Conservation (phyloP, 2,797 vertebrate species). For the Pampus argenteus region DNA sequence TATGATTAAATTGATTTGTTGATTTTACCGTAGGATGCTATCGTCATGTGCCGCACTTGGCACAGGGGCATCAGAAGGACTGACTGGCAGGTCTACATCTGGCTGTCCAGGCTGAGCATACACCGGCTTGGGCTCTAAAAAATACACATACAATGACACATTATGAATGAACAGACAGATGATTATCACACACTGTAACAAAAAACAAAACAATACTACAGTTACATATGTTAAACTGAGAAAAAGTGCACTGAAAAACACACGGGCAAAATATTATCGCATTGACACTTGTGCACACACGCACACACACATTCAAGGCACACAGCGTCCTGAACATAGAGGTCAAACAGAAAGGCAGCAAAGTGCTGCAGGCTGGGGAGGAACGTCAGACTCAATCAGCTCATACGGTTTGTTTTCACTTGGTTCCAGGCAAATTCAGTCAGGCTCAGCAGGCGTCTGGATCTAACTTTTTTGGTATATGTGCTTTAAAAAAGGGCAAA, state of each 20-base stretch:
- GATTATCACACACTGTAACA: constrained; percentile 16
- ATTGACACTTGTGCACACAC: constrained; percentile 18
- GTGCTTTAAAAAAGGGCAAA: constrained; percentile 60
- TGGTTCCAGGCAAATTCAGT: constrained; percentile 66
- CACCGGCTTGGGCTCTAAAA: constrained; percentile 95
- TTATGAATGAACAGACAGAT: constrained; percentile 6
- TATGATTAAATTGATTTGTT: not conserved
- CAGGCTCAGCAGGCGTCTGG: constrained; percentile 74
- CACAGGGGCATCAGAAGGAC: constrained; percentile 94
- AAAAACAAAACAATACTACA: constrained; percentile 10
- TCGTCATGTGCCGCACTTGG: constrained; percentile 95
- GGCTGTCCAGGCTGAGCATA: constrained; percentile 98
- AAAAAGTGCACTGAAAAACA: constrained; percentile 11
- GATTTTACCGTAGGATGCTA: constrained; percentile 91
- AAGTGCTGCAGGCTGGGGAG: constrained; percentile 72
- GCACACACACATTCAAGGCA: constrained; percentile 37
- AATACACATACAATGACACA: constrained; percentile 14
- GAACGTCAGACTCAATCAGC: constrained; percentile 79
- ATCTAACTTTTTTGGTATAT: constrained; percentile 49
- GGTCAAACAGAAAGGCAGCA: constrained; percentile 77
- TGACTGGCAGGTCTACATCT: constrained; percentile 98
- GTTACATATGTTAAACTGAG: constrained; percentile 4
- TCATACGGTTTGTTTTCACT: constrained; percentile 78
- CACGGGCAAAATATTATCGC: constrained; percentile 52
- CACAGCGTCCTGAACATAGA: constrained; percentile 69